These are phyloP conservation scores for Mystacides longicornis DNA, from an alignment of 2,888 invertebrate genomes.

Conservation along the genomic window DNA sequence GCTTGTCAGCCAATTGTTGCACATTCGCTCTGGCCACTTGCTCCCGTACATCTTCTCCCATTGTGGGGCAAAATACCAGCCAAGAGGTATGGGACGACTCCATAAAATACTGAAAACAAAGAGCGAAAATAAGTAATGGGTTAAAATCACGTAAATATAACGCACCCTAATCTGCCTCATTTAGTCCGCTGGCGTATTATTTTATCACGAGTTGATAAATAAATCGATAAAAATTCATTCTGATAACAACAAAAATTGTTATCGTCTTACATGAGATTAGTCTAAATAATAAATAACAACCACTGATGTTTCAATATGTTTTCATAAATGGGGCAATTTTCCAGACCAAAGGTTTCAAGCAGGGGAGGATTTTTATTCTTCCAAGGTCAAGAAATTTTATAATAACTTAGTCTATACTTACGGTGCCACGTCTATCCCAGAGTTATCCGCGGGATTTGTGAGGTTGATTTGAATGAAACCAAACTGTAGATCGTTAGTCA, in stretches of 20 bases:
- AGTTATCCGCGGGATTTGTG: conserved; percentile 64
- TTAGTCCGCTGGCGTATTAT: not conserved
- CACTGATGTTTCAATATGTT: too few relatives aligned
- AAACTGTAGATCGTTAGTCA: conserved; percentile 69
- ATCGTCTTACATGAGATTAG: too few relatives aligned
- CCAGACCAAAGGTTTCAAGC: too few relatives aligned
- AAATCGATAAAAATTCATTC: too few relatives aligned
- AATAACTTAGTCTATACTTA: too few relatives aligned
- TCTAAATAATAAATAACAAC: too few relatives aligned
- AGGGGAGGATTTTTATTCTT: too few relatives aligned
- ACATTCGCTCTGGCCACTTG: conserved; percentile 76
- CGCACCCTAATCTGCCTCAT: not conserved
- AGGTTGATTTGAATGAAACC: conserved; percentile 84
- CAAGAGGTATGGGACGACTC: conserved; percentile 87
- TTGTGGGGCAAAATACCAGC: conserved; percentile 86
- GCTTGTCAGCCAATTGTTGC: conserved; percentile 84
- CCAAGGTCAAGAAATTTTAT: too few relatives aligned
- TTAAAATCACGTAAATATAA: not conserved
- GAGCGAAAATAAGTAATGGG: not conserved
- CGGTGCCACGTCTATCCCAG: conserved; percentile 62
- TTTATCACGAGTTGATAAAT: not conserved
- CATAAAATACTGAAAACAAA: conserved; percentile 60
- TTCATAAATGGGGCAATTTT: too few relatives aligned
- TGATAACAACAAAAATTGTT: too few relatives aligned
- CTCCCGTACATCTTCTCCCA: conserved; percentile 76